phyloP scores from a whole-genome alignment of 2,797 vertebrate species.

The Rhynchonycteris naso region DNA sequence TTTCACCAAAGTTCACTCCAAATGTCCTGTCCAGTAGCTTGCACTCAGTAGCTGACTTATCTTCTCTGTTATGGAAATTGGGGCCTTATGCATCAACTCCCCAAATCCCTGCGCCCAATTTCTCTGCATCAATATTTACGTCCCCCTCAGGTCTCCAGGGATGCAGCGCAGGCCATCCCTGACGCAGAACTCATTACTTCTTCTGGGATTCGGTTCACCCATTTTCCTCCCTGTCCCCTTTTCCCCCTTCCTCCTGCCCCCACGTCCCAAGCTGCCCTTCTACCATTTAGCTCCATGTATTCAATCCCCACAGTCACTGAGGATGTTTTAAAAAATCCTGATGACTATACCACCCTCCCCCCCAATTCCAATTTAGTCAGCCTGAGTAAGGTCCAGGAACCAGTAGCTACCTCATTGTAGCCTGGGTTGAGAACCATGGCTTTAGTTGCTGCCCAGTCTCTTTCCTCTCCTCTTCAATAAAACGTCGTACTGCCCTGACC shows the following conservation, averaged over 20 bases:
- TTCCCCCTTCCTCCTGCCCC: not conserved
- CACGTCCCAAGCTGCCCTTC: not conserved
- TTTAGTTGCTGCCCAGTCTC: not conserved
- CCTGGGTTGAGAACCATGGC: not conserved
- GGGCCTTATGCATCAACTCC: not conserved
- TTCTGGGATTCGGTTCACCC: not conserved
- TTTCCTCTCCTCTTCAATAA: not conserved
- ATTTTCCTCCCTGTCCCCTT: not conserved
- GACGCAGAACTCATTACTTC: not conserved
- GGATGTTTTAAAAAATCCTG: not conserved
- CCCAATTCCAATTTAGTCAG: not conserved
- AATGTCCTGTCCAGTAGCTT: not conserved
- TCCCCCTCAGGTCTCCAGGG: not conserved
- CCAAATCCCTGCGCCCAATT: not conserved
- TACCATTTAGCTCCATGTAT: not conserved
- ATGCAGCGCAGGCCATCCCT: not conserved
- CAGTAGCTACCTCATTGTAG: fast-evolving
- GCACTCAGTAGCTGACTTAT: not conserved
- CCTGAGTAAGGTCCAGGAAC: not conserved
- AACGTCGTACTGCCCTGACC: not conserved
- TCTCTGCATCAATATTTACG: not conserved
- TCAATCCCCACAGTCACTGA: not conserved
- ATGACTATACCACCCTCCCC: too few relatives aligned
- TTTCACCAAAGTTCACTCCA: not conserved
- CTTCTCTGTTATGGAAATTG: not conserved